phyloP scores from a whole-genome alignment of 2,888 invertebrate genomes.

The Leistus spinibarbis region DNA sequence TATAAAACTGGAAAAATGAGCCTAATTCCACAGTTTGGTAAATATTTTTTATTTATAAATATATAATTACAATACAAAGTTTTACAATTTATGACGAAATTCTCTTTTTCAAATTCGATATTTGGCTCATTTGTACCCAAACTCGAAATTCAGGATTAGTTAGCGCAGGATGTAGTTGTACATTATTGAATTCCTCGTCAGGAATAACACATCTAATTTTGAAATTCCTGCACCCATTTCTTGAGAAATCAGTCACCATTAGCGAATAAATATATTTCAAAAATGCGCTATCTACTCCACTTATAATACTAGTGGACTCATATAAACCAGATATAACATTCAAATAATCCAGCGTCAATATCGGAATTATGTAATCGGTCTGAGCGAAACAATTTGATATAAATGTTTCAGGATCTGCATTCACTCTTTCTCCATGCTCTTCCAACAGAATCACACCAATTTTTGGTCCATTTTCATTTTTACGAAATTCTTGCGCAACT shows the following conservation, averaged over 20 bases:
- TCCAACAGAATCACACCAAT: slow-evolving; percentile 40
- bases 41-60: neutral
- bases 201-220: slow-evolving; percentile 42
- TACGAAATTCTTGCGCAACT: slow-evolving; percentile 28
- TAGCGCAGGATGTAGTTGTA: slow-evolving; percentile 1
- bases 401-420: slow-evolving; percentile 32
- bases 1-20: too few species aligned
- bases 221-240: slow-evolving; percentile 38
- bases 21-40: too few species aligned
- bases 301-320: neutral
- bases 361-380: slow-evolving; percentile 41
- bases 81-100: neutral
- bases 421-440: slow-evolving; percentile 37
- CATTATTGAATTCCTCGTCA: slow-evolving; percentile 25
- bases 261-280: slow-evolving; percentile 40
- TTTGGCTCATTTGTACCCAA: slow-evolving; percentile 17
- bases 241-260: slow-evolving; percentile 35
- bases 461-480: slow-evolving; percentile 20
- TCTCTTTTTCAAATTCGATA: slow-evolving; percentile 2
- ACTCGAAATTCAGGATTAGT: slow-evolving; percentile 20
- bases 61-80: neutral
- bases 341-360: slow-evolving; percentile 40
- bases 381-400: slow-evolving; percentile 38
- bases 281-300: slow-evolving; percentile 40
- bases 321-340: slow-evolving; percentile 19